phyloP scores from a whole-genome alignment of 2,797 vertebrate genomes.

The Simalia tracyae region DNA sequence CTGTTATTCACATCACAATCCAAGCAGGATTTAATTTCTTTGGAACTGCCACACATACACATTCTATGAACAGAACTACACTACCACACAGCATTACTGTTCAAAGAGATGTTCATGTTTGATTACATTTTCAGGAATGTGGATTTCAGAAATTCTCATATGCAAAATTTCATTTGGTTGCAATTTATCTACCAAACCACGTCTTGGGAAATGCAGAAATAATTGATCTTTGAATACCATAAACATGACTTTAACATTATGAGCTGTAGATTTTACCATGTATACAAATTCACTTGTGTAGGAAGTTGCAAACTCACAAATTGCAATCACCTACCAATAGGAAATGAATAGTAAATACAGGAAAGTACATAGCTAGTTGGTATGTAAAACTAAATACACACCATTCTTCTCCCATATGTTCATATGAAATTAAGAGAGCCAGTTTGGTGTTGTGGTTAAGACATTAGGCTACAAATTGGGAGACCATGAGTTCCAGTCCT shows the following conservation, averaged over 20 bases:
- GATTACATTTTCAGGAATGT: background rate
- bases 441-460: background rate
- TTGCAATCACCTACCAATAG: background rate
- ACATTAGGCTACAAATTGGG: background rate
- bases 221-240: background rate
- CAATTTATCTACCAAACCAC: background rate
- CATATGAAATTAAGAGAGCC: background rate
- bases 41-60: background rate
- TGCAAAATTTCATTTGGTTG: conserved; percentile 7
- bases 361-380: background rate
- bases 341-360: background rate
- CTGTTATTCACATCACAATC: background rate
- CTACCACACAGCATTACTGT: background rate
- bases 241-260: background rate
- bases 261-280: background rate
- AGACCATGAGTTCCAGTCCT: background rate
- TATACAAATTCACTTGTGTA: background rate
- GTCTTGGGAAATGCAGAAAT: background rate
- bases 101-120: background rate
- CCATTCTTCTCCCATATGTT: background rate
- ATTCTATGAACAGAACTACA: background rate
- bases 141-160: background rate
- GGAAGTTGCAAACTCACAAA: background rate
- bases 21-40: background rate
- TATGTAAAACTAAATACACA: background rate